Evolutionary conservation across 2,797 vertebrate species (phyloP), one percentile per base, ranked within the genome.

Genomic region (Sebastolobus altivelis): DNA sequence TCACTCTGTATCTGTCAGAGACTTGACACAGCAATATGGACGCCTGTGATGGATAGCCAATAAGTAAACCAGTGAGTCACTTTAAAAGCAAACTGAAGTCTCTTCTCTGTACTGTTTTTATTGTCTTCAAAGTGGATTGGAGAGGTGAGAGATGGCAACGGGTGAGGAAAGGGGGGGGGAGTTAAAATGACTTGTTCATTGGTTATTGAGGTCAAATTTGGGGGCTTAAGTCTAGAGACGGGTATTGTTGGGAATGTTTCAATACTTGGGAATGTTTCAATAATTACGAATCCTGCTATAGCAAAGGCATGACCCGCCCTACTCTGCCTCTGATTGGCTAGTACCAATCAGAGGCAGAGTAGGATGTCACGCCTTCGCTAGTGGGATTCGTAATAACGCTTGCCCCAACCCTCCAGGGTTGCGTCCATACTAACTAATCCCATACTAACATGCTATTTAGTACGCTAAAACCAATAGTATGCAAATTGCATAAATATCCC

Each of bases 1-100:
- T 88, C 82, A 77, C 80, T 83, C 79, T 31, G 60, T 75, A 82
- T 76, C 84, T 90, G 88, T 92, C 92, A 90, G 37, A 61, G 65
- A 61, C 83, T 88, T 77, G 83, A 91, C 87, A 88, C 71, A 59
- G 79, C 79, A 76, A 81, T 85, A 86, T 86, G 83, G 84, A 90
- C 79, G 81, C 77, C 81, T 65, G 76, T 91, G 93, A 93, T 93
- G 75, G 86, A 92, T 90, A 49, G 85, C 71, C 77, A 71, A 65
- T 83, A 80, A 86, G 77, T 62, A 76, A 78, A 79, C 77, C 72
- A 65, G 73, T 78, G 81, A 91, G 84, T 82, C 87, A 83, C 81
- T 85, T 91, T 87, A 88, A 90, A 88, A 88, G 87, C 86, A 85
- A 83, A 75, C 81, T 77, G 69, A 78, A 83, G 82, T 84, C 65